phyloP scores from a whole-genome alignment of 1,140 invertebrate species.

The Drosophila orosa region DNA sequence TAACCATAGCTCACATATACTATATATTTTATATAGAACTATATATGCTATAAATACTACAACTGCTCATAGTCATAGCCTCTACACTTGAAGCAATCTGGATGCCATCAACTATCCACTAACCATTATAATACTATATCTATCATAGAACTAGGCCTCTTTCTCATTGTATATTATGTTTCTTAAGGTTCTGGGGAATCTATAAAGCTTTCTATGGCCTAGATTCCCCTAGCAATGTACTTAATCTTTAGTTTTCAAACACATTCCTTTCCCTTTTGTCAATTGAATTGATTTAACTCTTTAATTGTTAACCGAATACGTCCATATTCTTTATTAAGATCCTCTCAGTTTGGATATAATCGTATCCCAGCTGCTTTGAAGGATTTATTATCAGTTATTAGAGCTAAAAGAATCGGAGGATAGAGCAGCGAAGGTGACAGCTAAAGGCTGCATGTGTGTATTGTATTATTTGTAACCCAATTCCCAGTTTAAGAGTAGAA shows the following conservation, averaged over 20 bases:
- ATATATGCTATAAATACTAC: slow-evolving; percentile 16
- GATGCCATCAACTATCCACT: slow-evolving; percentile 21
- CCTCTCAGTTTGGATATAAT: not conserved
- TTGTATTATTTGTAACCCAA: slow-evolving; percentile 23
- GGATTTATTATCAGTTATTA: not conserved
- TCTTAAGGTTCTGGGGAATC: not conserved
- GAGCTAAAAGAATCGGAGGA: not conserved
- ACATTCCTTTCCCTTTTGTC: slow-evolving; percentile 16
- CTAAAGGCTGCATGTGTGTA: slow-evolving; percentile 16
- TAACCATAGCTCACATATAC: slow-evolving; percentile 1
- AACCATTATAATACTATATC: slow-evolving; percentile 1
- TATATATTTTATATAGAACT: slow-evolving; percentile 45
- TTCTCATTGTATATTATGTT: not conserved
- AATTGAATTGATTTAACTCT: slow-evolving; percentile 44
- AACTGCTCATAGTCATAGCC: slow-evolving; percentile 15
- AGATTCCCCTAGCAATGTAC: slow-evolving; percentile 6
- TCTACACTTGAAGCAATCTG: slow-evolving; percentile 11
- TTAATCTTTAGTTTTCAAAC: slow-evolving; percentile 27
- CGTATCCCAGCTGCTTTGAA: not conserved
- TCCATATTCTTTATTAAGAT: slow-evolving; percentile 26
- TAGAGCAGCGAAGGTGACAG: slow-evolving; percentile 7
- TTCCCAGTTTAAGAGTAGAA: slow-evolving; percentile 2
- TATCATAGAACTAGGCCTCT: not conserved
- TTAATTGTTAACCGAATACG: slow-evolving; percentile 36
- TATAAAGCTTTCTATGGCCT: not conserved